Evolutionary conservation across 2,888 invertebrate species (phyloP), one percentile per base, ranked within the genome.

Genomic region (Hecatera dysodea): DNA sequence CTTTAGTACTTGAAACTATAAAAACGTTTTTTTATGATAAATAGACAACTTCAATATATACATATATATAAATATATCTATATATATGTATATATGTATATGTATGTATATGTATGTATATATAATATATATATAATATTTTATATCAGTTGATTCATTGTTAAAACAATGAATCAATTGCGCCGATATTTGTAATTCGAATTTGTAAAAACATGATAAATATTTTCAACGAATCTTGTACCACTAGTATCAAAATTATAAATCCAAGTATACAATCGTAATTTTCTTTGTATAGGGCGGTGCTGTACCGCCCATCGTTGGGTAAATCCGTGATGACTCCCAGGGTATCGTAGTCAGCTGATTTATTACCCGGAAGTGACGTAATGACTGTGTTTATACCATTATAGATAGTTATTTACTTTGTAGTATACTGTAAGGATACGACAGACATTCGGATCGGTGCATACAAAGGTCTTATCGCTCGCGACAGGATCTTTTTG

Each of bases 231-330:
- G 19, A 39, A 39, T 27, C 17, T 27, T 27, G 8, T 9, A 62
- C 24, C 19, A 19, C 44, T 63, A 90, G 88, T 88, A 91, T 90
- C 91, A 92, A 91, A 82, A 87, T 73, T 60, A 55, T 76, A 46
- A 5, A 57, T 83, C 88, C 72, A 57, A 57, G 75, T 83, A 82
- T 70, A 82, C 65, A 69, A 81, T 80, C 85, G 86, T 88, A 88
- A 90, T 87, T 90, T 88, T 87, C 87, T 83, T 84, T 60, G 86
- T 86, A 72, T 75, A 72, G 90, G 93, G 93, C 92, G 93, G 88
- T 61, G 17, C 88, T 8, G 87, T 75, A 74, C 89, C 93, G 91
- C 93, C 93, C 90, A 86, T 70, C 60, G 77, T 73, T 86, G 86
- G 87, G 88, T 83, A 86, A 88, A 88, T 87, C 88, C 86, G 84